Conservation (phyloP, 1,140 invertebrate genomes). For the Centruroides sculpturatus region DNA sequence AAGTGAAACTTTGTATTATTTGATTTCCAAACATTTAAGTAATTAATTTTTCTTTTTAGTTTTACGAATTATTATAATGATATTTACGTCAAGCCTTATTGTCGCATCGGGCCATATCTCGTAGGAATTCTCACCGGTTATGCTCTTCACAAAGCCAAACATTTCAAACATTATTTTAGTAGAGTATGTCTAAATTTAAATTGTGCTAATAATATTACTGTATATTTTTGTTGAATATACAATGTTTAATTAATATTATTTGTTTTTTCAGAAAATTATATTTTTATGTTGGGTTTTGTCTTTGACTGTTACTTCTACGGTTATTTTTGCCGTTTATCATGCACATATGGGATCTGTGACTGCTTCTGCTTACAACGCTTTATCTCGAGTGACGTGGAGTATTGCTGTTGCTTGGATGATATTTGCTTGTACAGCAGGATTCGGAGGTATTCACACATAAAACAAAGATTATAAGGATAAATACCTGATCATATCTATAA, state of each 20-base stretch:
- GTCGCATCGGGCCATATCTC: conserved; percentile 35
- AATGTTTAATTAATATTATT: too few species aligned
- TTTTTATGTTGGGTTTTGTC: conserved; percentile 1
- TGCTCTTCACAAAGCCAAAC: conserved; percentile 20
- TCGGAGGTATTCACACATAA: conserved; percentile 10
- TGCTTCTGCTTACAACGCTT: conserved; percentile 36
- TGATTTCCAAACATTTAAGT: too few species aligned
- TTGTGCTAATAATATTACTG: not conserved
- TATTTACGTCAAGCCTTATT: conserved; percentile 60
- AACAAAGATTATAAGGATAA: too few species aligned
- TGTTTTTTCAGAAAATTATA: not conserved
- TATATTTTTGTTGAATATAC: not conserved
- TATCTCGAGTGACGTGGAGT: conserved; percentile 29
- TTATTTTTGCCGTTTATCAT: conserved; percentile 9
- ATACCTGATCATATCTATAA: not conserved
- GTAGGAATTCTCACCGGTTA: conserved; percentile 35
- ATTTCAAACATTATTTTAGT: conserved; percentile 10
- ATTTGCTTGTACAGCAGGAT: conserved; percentile 29
- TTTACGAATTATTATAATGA: conserved; percentile 41
- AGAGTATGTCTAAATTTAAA: conserved; percentile 7
- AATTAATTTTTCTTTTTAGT: conserved; percentile 41
- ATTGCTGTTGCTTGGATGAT: conserved; percentile 34
- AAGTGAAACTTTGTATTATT: too few species aligned
- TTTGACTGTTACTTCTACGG: conserved; percentile 1
- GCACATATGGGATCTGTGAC: conserved; percentile 1